phyloP scores from a whole-genome alignment of 2,113 vertebrate species.

The Pollachius pollachius region DNA sequence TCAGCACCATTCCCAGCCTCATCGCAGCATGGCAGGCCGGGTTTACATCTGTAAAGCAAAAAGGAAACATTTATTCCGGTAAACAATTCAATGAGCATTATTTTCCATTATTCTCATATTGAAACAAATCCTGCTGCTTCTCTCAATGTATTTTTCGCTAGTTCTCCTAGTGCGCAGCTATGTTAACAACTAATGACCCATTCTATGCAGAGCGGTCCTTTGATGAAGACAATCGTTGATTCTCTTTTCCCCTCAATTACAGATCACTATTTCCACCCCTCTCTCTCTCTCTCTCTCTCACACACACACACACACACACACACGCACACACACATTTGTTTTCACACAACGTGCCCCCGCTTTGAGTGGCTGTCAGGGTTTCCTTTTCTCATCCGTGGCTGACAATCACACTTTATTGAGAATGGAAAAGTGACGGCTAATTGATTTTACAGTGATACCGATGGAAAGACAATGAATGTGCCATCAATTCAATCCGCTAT shows the following conservation, averaged over 20 bases:
- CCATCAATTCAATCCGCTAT: slow-evolving; percentile 99
- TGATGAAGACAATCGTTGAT: slow-evolving; percentile 69
- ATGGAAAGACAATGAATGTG: slow-evolving; percentile 99
- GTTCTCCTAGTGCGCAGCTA: no score
- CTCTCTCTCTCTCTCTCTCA: slow-evolving; percentile 11
- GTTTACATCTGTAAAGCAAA: no score
- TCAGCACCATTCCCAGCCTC: no score
- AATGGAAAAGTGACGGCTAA: slow-evolving; percentile 99
- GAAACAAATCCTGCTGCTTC: slow-evolving; percentile 46
- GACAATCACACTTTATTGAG: slow-evolving; percentile 97
- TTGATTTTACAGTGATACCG: slow-evolving; percentile 99
- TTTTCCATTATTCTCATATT: slow-evolving; percentile 30
- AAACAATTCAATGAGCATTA: slow-evolving; percentile 61
- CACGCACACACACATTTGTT: slow-evolving; percentile 62
- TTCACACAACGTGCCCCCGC: slow-evolving; percentile 66
- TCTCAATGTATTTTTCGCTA: slow-evolving; percentile 17
- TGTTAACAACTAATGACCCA: slow-evolving; percentile 62
- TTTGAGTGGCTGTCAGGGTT: slow-evolving; percentile 82
- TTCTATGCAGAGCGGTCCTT: slow-evolving; percentile 61
- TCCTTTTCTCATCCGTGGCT: slow-evolving; percentile 85
- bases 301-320: slow-evolving; percentile 7
- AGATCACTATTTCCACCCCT: slow-evolving; percentile 61
- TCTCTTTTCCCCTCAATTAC: slow-evolving; percentile 65
- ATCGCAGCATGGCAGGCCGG: no score
- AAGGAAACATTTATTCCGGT: no score